Conservation (phyloP, 2,888 invertebrate genomes). For the Stratiomys singularior region DNA sequence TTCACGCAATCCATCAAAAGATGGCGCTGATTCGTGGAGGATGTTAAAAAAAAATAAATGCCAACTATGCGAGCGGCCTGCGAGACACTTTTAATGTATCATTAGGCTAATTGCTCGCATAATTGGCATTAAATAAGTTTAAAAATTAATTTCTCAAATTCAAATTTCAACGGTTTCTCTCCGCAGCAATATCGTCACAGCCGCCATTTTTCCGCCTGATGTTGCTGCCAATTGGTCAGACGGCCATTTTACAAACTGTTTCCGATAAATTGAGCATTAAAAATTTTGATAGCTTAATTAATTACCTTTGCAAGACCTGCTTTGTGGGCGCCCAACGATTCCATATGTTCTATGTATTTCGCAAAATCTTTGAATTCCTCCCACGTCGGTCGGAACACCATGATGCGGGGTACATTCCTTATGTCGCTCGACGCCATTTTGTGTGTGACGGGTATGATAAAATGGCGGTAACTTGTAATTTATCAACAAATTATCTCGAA, state of each 20-base stretch:
- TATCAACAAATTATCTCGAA: too few species aligned
- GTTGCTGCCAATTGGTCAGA: not conserved
- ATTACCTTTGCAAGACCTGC: slow-evolving; percentile 91
- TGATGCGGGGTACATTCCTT: slow-evolving; percentile 59
- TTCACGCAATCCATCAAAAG: slow-evolving; percentile 38
- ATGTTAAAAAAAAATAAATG: slow-evolving; percentile 49
- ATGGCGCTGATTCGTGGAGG: slow-evolving; percentile 46
- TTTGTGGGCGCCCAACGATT: slow-evolving; percentile 91
- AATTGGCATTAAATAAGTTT: slow-evolving; percentile 22
- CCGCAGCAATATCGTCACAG: not conserved
- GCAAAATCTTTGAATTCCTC: slow-evolving; percentile 97
- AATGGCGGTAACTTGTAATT: not conserved
- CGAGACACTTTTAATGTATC: not conserved
- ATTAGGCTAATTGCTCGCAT: slow-evolving; percentile 24
- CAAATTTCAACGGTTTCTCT: not conserved
- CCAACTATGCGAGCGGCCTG: slow-evolving; percentile 23
- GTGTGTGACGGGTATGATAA: not conserved
- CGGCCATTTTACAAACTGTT: slow-evolving; percentile 14
- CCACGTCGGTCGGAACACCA: slow-evolving; percentile 90
- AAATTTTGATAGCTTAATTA: not conserved
- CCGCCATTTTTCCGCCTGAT: not conserved
- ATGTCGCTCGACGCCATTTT: slow-evolving; percentile 46
- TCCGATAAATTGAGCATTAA: not conserved
- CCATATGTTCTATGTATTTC: slow-evolving; percentile 91
- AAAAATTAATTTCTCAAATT: not conserved